phyloP scores from a whole-genome alignment of 1,140 invertebrate species.

The Alviniconcha marisindica region DNA sequence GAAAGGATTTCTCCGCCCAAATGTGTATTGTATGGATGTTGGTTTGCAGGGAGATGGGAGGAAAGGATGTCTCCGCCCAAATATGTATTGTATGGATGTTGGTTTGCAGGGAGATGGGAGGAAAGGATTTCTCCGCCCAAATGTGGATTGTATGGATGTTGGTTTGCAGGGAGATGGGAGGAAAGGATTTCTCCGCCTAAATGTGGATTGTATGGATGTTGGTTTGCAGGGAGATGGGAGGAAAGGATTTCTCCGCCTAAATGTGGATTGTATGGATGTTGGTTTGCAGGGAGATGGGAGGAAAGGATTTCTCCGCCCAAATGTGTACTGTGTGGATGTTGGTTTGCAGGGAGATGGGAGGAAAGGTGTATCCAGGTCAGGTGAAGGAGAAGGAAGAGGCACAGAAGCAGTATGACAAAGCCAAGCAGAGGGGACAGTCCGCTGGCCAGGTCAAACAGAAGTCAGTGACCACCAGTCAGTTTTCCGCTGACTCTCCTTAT shows the following conservation, averaged over 20 bases:
- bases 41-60: no score
- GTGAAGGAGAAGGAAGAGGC: conserved; percentile 66
- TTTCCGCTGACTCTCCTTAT: neutral
- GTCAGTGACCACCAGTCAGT: neutral
- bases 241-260: no score
- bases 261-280: neutral
- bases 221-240: neutral
- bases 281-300: neutral
- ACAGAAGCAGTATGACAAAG: conserved; percentile 59
- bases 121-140: no score
- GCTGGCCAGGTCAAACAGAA: conserved; percentile 55
- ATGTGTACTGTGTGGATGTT: neutral
- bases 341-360: conserved; percentile 56
- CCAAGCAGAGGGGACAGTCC: conserved; percentile 58
- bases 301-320: neutral
- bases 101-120: no score
- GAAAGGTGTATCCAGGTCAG: conserved; percentile 54
- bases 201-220: no score
- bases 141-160: no score
- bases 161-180: no score
- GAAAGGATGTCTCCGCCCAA: no score
- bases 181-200: no score
- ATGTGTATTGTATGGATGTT: no score
- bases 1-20: no score
- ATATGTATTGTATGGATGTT: no score